Percentiles rank a stretch among this genome's conserved stretches.
These are phyloP conservation scores for Percopsis transmontana DNA, from an alignment of 2,113 vertebrate species.

Conservation along the genomic window DNA sequence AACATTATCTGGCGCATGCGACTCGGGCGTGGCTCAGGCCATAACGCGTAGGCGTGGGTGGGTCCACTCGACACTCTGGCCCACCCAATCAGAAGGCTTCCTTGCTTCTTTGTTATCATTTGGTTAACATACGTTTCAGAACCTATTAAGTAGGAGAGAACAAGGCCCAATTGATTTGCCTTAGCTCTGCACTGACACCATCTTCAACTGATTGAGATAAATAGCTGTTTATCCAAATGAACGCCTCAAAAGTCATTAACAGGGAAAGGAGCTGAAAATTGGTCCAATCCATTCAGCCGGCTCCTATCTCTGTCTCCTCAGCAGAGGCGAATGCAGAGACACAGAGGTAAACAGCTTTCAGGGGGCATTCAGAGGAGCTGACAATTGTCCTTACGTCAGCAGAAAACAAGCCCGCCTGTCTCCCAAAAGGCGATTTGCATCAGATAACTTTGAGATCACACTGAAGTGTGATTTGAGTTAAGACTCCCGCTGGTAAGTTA, in stretches of 20 bases:
- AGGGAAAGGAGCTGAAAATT: conserved; percentile 27
- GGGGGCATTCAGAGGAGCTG: conserved; percentile 51
- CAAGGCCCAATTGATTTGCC: conserved; percentile 3
- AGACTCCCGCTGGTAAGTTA: conserved; percentile 35
- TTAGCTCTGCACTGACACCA: neutral
- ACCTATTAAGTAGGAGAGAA: too few species aligned
- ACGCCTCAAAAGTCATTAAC: conserved; percentile 30
- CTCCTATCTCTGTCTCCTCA: neutral
- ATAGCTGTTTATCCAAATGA: conserved; percentile 37
- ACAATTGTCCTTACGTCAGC: conserved; percentile 42
- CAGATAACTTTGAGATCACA: conserved; percentile 30
- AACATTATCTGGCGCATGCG: neutral
- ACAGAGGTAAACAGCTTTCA: conserved; percentile 49
- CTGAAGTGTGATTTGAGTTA: conserved; percentile 22
- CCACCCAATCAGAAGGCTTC: too few species aligned
- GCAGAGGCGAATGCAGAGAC: neutral
- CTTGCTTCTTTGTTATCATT: too few species aligned
- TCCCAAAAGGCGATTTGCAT: conserved; percentile 48
- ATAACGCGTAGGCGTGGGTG: too few species aligned
- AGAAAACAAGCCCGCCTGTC: conserved; percentile 25
- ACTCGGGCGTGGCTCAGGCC: neutral
- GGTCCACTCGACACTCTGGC: too few species aligned
- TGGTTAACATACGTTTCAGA: too few species aligned
- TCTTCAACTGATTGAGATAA: conserved; percentile 17
- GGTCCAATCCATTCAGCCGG: conserved; percentile 5